Percentiles rank a stretch among this genome's conserved stretches.
phyloP scores from a whole-genome alignment of 2,888 invertebrate species.

The Drosophila subquinaria region DNA sequence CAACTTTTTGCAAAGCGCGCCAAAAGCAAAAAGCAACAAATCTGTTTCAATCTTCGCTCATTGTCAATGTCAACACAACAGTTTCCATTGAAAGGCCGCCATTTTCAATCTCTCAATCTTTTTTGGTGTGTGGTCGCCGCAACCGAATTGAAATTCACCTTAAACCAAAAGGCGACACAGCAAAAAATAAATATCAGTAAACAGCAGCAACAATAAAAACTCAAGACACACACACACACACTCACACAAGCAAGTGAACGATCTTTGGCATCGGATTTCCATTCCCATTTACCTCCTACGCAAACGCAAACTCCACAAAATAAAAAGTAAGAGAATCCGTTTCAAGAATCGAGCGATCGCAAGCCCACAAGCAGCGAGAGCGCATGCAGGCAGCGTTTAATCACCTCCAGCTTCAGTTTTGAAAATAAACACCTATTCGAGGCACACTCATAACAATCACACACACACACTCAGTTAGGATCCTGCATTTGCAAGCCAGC shows the following conservation, averaged over 20 bases:
- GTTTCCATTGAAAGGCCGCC: constrained; percentile 43
- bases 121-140: constrained; percentile 61
- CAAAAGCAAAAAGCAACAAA: constrained; percentile 60
- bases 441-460: constrained; percentile 26
- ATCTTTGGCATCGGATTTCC: constrained; percentile 65
- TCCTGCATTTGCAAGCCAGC: constrained; percentile 35
- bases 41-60: constrained; percentile 47
- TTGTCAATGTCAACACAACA: constrained; percentile 35
- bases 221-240: constrained; percentile 11
- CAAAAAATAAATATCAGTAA: constrained; percentile 43
- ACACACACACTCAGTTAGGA: constrained; percentile 10
- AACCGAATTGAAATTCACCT: constrained; percentile 63
- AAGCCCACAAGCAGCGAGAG: constrained; percentile 47
- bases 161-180: constrained; percentile 59
- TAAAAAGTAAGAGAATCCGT: constrained; percentile 11
- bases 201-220: constrained; percentile 33
- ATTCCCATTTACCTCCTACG: constrained; percentile 58
- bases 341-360: constrained; percentile 11
- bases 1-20: constrained; percentile 67
- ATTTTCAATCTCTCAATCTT: constrained; percentile 45
- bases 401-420: constrained; percentile 65
- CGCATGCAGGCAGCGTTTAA: constrained; percentile 50
- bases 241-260: background rate
- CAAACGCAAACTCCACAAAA: constrained; percentile 23
- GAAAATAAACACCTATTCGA: constrained; percentile 69